A percentile compares a stretch with the other conserved stretches of the same genome.
Conservation (phyloP, 1,140 invertebrate genomes). For the Tenebrio molitor region DNA sequence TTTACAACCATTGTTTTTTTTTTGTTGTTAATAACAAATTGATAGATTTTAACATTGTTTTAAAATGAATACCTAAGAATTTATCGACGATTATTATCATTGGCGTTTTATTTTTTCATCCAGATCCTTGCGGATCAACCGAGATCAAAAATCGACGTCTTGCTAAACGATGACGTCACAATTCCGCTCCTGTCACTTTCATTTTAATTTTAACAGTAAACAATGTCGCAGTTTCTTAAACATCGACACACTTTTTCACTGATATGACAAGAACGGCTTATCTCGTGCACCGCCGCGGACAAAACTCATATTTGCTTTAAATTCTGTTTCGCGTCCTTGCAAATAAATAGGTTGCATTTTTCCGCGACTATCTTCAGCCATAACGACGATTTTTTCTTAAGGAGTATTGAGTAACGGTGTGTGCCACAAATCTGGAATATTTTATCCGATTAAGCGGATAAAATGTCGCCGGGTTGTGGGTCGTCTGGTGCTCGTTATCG, state of each 20-base stretch:
- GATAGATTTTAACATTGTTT: constrained; percentile 48
- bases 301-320: too few species aligned
- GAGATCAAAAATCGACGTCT: constrained; percentile 16
- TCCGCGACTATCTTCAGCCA: too few species aligned
- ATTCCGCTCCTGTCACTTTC: constrained; percentile 19
- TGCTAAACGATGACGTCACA: constrained; percentile 14
- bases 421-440: too few species aligned
- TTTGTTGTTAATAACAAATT: constrained; percentile 39
- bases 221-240: constrained; percentile 27
- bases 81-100: constrained; percentile 36
- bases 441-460: too few species aligned
- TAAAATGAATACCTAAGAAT: constrained; percentile 43
- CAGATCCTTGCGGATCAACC: constrained; percentile 13
- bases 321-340: too few species aligned
- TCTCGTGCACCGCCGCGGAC: background rate
- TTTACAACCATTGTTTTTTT: constrained; percentile 43
- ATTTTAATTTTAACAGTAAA: constrained; percentile 32
- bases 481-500: too few species aligned
- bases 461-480: too few species aligned
- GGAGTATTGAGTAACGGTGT: too few species aligned
- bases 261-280: background rate
- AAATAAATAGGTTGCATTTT: too few species aligned
- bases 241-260: constrained; percentile 16
- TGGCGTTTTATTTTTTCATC: constrained; percentile 28
- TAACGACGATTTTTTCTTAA: too few species aligned